A percentile compares a stretch with the other conserved stretches of the same genome.
Evolutionary conservation across 2,888 invertebrate species (phyloP).

Genomic region (Perizoma flavofasciatum): DNA sequence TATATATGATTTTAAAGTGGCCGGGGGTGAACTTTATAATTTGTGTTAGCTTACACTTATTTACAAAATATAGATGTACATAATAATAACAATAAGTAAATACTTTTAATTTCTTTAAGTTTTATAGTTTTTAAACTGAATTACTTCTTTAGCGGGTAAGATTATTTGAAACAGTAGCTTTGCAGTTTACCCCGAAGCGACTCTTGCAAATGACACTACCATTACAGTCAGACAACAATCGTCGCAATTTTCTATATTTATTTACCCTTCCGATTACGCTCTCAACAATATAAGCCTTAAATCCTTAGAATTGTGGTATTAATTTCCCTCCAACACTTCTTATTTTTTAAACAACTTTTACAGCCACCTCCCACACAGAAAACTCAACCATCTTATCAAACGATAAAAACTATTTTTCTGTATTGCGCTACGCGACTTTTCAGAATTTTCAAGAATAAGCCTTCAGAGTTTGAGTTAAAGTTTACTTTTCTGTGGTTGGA

Average conservation of each 20-base stretch:
- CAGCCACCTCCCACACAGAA: slow-evolving; percentile 26
- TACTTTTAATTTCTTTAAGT: no score
- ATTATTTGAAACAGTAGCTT: slow-evolving; percentile 20
- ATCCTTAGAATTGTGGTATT: slow-evolving; percentile 82
- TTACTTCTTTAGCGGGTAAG: no score
- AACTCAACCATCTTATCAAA: slow-evolving; percentile 40
- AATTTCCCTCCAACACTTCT: slow-evolving; percentile 82
- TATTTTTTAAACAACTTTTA: slow-evolving; percentile 69
- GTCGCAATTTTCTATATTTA: slow-evolving; percentile 64
- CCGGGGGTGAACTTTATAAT: no score
- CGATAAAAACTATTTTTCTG: slow-evolving; percentile 49
- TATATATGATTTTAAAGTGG: no score
- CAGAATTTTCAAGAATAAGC: slow-evolving; percentile 30
- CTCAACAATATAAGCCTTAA: slow-evolving; percentile 80
- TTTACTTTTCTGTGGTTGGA: slow-evolving; percentile 37
- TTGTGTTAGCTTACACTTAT: no score
- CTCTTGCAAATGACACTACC: slow-evolving; percentile 66
- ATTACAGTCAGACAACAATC: slow-evolving; percentile 59
- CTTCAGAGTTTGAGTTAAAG: slow-evolving; percentile 25
- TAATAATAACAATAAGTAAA: no score
- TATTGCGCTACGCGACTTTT: slow-evolving; percentile 40
- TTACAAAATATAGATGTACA: no score
- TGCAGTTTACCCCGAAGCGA: slow-evolving; percentile 48
- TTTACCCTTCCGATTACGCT: slow-evolving; percentile 76
- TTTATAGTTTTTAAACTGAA: no score